These are phyloP conservation scores for Scolopax rusticola DNA, from an alignment of 2,797 vertebrate genomes.

Conservation along the genomic window DNA sequence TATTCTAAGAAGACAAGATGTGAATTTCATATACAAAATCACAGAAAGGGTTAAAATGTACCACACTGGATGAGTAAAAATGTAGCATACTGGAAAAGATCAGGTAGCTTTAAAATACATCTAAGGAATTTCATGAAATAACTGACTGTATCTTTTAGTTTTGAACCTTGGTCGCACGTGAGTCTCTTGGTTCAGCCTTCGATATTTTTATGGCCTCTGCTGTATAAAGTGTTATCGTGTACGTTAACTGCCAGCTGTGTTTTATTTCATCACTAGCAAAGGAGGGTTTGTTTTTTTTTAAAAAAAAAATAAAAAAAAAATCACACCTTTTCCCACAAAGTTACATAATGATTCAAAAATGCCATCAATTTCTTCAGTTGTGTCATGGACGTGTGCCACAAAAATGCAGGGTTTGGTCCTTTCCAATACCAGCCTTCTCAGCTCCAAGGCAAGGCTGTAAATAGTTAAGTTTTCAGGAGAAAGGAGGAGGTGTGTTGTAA, in stretches of 20 bases:
- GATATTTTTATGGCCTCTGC: slow-evolving; percentile 15
- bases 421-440: neutral
- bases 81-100: neutral
- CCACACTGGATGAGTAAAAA: neutral
- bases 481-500: neutral
- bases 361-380: neutral
- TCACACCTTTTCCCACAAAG: neutral
- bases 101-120: neutral
- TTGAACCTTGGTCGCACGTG: neutral
- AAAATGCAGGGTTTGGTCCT: neutral
- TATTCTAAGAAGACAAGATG: neutral
- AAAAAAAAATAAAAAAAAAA: neutral
- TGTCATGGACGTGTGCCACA: neutral
- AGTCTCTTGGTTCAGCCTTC: slow-evolving; percentile 32
- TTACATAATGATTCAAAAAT: slow-evolving; percentile 7
- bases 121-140: neutral
- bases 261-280: slow-evolving; percentile 39
- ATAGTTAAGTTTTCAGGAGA: neutral
- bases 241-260: neutral
- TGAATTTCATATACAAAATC: neutral
- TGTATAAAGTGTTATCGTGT: slow-evolving; percentile 8
- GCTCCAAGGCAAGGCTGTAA: neutral
- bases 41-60: neutral
- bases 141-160: neutral
- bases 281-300: neutral